Conservation (phyloP, 2,113 vertebrate genomes). For the Delphinapterus leucas region DNA sequence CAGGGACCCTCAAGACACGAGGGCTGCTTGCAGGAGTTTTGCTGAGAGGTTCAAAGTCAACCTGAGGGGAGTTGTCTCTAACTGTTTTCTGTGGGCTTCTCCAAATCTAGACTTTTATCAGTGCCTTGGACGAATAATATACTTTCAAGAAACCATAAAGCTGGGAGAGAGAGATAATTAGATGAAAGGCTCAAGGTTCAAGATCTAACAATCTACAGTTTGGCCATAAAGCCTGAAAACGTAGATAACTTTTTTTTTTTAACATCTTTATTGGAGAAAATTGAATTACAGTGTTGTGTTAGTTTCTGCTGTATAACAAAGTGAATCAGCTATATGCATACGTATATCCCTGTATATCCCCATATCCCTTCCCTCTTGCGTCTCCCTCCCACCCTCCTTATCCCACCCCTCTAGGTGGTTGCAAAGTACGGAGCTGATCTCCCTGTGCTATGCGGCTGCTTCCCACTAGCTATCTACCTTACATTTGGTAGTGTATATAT, state of each 20-base stretch:
- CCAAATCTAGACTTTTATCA: background rate
- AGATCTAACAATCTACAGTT: background rate
- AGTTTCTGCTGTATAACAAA: no score
- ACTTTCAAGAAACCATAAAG: background rate
- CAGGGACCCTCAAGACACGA: background rate
- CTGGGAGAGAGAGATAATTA: background rate
- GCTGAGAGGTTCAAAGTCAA: conserved; percentile 22
- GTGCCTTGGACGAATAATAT: background rate
- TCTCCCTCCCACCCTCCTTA: no score
- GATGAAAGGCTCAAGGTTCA: conserved; percentile 52
- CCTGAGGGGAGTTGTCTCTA: background rate
- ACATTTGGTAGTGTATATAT: no score
- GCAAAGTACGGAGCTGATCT: no score
- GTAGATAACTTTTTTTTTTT: background rate
- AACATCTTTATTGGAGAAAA: no score
- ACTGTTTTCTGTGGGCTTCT: background rate
- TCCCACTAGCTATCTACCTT: no score
- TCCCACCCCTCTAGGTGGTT: no score
- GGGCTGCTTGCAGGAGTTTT: background rate
- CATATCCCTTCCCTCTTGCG: no score
- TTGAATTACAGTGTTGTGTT: no score
- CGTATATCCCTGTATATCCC: no score
- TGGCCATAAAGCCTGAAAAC: conserved; percentile 2
- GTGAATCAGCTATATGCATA: no score
- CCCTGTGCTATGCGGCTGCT: no score